Base-by-base conservation (phyloP, 2,888 invertebrate species). In the Oasisia sp. region DNA sequence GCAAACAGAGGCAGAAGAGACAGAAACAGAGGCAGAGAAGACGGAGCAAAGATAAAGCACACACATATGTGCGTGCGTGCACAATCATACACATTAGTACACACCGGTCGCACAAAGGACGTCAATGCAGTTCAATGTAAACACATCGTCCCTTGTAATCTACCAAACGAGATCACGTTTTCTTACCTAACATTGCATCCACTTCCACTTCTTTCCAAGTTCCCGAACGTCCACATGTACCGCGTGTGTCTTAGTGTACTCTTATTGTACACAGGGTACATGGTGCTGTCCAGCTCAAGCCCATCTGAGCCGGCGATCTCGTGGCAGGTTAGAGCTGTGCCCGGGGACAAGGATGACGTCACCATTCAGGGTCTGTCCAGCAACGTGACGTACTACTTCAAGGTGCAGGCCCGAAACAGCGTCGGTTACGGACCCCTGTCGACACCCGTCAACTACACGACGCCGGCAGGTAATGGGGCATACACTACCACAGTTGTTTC, bases 361-460 rank as follows among this genome's bases (percentile, higher is more conserved):
- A 97, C 98, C 50, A 97, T 99, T 58, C 97, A 97, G 94, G 97
- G 97, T 50, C 97, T 99, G 92, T 97, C 97, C 32, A 97, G 98
- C 0, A 97, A 98, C 94, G 98, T 98, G 3, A 97, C 97, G 0
- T 99, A 99, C 96, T 98, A 97, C 96, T 98, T 99, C 96, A 98
- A 98, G 96, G 98, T 99, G 94, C 98, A 98, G 96, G 98, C 99
- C 0, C 97, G 98, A 92, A 98, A 98, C 96, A 97, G 97, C 93
- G 98, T 98, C 96, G 99, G 98, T 2, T 97, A 98, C 95, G 98
- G 99, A 0, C 99, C 99, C 0, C 98, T 98, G 95, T 98, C 98
- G 0, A 97, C 97, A 7, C 97, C 97, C 9, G 97, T 98, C 12
- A 92, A 93, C 27, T 95, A 95, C 92, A 94, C 50, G 50, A 93